These are phyloP conservation scores for Cremastobaeus sp. DNA, from an alignment of 2,888 invertebrate species.

Conservation along the genomic window DNA sequence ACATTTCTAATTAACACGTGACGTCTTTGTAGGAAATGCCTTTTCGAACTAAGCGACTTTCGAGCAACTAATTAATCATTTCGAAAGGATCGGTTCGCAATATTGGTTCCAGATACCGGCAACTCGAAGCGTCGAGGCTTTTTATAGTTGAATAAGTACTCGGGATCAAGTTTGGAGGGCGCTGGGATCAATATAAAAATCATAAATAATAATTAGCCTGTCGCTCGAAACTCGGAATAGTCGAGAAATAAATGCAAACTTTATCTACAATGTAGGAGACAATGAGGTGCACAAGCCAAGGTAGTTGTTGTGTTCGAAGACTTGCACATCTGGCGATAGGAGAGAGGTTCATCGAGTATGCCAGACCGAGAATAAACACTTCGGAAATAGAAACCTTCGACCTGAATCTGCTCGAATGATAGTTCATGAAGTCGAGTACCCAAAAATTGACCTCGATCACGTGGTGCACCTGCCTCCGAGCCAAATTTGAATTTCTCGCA, in stretches of 20 bases:
- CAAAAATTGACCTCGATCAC: conserved; percentile 56
- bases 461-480: conserved; percentile 39
- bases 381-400: conserved; percentile 69
- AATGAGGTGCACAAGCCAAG: conserved; percentile 18
- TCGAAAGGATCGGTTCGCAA: conserved; percentile 9
- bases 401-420: conserved; percentile 62
- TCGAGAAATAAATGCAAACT: conserved; percentile 6
- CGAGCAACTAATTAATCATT: conserved; percentile 40
- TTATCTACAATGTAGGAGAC: conserved; percentile 13
- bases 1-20: conserved; percentile 57
- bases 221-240: too few relatives aligned
- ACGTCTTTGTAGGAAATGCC: conserved; percentile 38
- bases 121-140: background rate
- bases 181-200: too few relatives aligned
- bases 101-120: background rate
- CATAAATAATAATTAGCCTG: too few relatives aligned
- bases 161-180: too few relatives aligned
- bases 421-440: conserved; percentile 60
- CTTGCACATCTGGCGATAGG: conserved; percentile 59
- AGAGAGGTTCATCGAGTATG: conserved; percentile 63
- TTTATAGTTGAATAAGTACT: too few relatives aligned
- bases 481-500: conserved; percentile 37
- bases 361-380: conserved; percentile 67
- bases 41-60: conserved; percentile 38
- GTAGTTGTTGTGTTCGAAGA: conserved; percentile 30